Evolutionary conservation across 2,888 invertebrate genomes (phyloP), one percentile per base, ranked within the genome.

Genomic region (Palloptera scutellata): DNA sequence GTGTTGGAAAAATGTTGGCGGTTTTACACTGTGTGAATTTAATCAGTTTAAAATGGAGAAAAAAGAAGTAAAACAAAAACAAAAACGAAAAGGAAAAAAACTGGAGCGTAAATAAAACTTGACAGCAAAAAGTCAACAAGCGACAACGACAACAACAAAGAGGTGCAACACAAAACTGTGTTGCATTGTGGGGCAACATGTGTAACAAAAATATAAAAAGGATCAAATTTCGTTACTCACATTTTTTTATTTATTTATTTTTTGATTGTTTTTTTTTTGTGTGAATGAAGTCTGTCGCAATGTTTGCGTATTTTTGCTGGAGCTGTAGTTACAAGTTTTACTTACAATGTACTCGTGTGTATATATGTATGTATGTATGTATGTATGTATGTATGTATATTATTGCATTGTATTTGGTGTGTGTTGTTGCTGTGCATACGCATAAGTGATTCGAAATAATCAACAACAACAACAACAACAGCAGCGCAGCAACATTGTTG

Each of bases 11-110:
- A 62, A 40, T 64, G 55, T 65, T 53, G 63, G 67, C 53, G 67
- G 67, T 67, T 67, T 67, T 63, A 67, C 67, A 54, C 30, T 67
- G 63, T 67, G 67, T 67, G 67, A 67, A 63, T 67, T 67, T 59
- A 63, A 62, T 52, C 67, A 63, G 63, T 62, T 67, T 54, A 40
- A n/a, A 63, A 66, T 57, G 51, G 53, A 20, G 17, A 20, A 13
- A 42, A 60, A 43, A 41, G 13, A 60, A 42, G 15, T 3, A 42
- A 17, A 43, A n/a, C 12, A 20, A 4, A 54, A 12, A 53, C 8
- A 9, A 53, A 53, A 53, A 53, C 17, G 53, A 13, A n/a, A 17
- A n/a, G 11, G 9, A 11, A 12, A 42, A 59, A 40, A 59, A 51
- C 41, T 52, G 19, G 59, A 48, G 17, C 53, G 45, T 51, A 67